These are phyloP conservation scores for Petrocephalus sullivani DNA, from an alignment of 2,797 vertebrate genomes.

Conservation along the genomic window DNA sequence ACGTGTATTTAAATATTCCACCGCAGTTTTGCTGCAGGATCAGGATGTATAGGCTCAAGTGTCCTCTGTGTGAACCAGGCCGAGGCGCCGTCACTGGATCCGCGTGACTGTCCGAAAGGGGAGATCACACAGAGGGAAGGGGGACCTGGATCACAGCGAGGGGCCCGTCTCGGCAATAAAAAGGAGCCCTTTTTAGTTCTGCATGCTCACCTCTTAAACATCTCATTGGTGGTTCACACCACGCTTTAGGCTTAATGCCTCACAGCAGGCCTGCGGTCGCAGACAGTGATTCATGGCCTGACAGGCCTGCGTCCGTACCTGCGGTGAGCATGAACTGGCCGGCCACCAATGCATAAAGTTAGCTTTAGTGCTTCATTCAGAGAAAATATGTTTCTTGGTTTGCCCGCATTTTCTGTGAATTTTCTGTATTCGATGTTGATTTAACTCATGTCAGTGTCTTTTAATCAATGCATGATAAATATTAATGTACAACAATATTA, in stretches of 20 bases:
- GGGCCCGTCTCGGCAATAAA: constrained; percentile 49
- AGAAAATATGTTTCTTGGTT: background rate
- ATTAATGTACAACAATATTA: background rate
- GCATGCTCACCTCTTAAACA: constrained; percentile 64
- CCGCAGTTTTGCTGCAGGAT: background rate
- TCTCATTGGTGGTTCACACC: constrained; percentile 67
- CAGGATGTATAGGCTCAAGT: background rate
- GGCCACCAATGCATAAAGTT: background rate
- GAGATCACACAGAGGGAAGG: background rate
- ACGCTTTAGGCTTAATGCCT: constrained; percentile 65
- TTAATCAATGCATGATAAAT: background rate
- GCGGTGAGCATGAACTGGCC: constrained; percentile 41
- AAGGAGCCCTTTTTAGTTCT: constrained; percentile 61
- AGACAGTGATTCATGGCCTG: constrained; percentile 64
- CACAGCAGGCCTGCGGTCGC: constrained; percentile 60
- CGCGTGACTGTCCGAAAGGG: background rate
- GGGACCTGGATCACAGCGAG: constrained; percentile 36
- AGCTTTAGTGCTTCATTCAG: background rate
- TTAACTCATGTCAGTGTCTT: background rate
- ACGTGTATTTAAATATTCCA: background rate
- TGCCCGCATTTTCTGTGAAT: background rate
- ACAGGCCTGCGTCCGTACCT: constrained; percentile 55
- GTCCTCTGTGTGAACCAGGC: background rate
- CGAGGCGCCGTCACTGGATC: background rate
- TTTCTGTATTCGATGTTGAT: background rate